Conservation (phyloP, 2,797 vertebrate species). For the Lacerta viridis region DNA sequence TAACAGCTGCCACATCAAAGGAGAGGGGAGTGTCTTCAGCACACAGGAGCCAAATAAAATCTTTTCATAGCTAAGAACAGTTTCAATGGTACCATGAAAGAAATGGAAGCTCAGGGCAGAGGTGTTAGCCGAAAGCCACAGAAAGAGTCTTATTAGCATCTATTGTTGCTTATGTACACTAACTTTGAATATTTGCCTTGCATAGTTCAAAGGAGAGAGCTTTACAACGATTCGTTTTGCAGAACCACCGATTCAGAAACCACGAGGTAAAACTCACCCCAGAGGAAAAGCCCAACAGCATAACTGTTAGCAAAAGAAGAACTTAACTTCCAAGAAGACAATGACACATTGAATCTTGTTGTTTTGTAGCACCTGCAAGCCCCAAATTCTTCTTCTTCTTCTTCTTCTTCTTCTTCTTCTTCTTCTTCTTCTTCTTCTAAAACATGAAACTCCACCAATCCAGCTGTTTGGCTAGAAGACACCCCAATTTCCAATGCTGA, state of each 20-base stretch:
- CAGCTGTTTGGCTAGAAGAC: neutral
- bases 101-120: slow-evolving; percentile 23
- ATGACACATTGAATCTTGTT: neutral
- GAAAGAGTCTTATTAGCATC: neutral
- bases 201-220: slow-evolving; percentile 37
- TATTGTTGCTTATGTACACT: slow-evolving; percentile 3
- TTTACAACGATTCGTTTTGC: slow-evolving; percentile 34
- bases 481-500: neutral
- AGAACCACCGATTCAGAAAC: accelerated
- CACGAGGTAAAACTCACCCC: slow-evolving; percentile 18
- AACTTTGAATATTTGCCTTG: neutral
- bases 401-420: too few relatives aligned
- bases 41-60: slow-evolving; percentile 44
- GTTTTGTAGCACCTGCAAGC: neutral
- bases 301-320: slow-evolving; percentile 26
- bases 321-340: neutral
- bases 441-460: too few relatives aligned
- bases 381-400: neutral
- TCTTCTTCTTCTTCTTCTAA: neutral
- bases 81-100: slow-evolving; percentile 36
- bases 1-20: slow-evolving; percentile 37
- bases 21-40: slow-evolving; percentile 23
- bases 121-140: neutral
- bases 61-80: slow-evolving; percentile 54
- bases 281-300: slow-evolving; percentile 23